Evolutionary conservation across 2,888 invertebrate species (phyloP).

Genomic region (Sceliomorpha sp.): DNA sequence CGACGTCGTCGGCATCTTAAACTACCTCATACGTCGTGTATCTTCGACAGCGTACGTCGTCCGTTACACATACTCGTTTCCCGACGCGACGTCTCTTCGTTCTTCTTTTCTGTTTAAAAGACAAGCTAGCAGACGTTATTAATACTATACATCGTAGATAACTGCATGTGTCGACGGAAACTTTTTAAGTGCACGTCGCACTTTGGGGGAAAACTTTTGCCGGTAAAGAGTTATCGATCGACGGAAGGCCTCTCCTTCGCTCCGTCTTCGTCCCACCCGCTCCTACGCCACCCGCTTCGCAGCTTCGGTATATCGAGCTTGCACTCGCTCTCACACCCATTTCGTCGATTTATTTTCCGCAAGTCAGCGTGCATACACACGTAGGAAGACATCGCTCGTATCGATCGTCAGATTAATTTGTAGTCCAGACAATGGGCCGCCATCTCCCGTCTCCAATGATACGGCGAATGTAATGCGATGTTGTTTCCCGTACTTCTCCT

Average conservation of each 20-base stretch:
- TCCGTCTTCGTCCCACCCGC: slow-evolving; percentile 12
- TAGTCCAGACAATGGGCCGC: slow-evolving; percentile 80
- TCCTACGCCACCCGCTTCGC: slow-evolving; percentile 7
- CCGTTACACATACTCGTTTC: no score
- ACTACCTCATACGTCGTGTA: no score
- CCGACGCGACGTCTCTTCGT: no score
- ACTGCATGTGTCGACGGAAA: slow-evolving; percentile 53
- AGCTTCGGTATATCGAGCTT: slow-evolving; percentile 38
- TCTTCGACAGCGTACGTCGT: no score
- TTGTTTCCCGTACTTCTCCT: slow-evolving; percentile 64
- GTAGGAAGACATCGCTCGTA: slow-evolving; percentile 69
- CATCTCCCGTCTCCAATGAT: slow-evolving; percentile 71
- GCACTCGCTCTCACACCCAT: slow-evolving; percentile 58
- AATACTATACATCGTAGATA: slow-evolving; percentile 35
- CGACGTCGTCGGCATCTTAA: no score
- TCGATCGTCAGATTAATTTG: slow-evolving; percentile 79
- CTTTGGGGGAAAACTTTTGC: slow-evolving; percentile 47
- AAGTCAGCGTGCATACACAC: slow-evolving; percentile 67
- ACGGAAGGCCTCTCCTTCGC: slow-evolving; percentile 28
- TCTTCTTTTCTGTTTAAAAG: slow-evolving; percentile 43
- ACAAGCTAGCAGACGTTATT: slow-evolving; percentile 38
- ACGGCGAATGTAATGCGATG: slow-evolving; percentile 69
- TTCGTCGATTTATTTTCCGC: slow-evolving; percentile 68
- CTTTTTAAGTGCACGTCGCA: slow-evolving; percentile 58
- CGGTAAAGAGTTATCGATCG: slow-evolving; percentile 59